Percentiles rank a stretch among this genome's conserved stretches.
Evolutionary conservation across 2,113 vertebrate species (phyloP).

Genomic region (Phainopepla nitens): DNA sequence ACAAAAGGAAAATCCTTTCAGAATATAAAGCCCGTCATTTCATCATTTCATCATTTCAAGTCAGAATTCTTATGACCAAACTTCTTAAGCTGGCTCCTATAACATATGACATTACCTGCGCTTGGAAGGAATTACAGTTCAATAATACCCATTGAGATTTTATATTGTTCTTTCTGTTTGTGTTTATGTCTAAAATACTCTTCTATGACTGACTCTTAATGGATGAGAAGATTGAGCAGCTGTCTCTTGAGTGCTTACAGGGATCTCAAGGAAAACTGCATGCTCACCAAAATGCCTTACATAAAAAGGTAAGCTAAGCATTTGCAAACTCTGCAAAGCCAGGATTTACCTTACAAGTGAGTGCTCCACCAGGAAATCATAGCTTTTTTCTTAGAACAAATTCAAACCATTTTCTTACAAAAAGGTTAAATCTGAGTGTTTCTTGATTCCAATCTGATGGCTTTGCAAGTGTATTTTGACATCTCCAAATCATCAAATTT

Average conservation of each 20-base stretch:
- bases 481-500: not conserved
- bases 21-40: slow-evolving; percentile 59
- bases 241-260: slow-evolving; percentile 20
- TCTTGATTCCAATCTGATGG: not conserved
- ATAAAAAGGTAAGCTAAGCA: not conserved
- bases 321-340: not conserved
- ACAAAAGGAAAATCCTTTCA: slow-evolving; percentile 40
- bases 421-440: not conserved
- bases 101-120: slow-evolving; percentile 21
- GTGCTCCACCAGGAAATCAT: not conserved
- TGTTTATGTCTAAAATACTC: slow-evolving; percentile 52
- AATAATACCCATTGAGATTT: slow-evolving; percentile 43
- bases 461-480: not conserved
- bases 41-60: slow-evolving; percentile 59
- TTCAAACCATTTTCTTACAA: not conserved
- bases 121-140: slow-evolving; percentile 37
- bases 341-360: not conserved
- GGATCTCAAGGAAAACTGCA: slow-evolving; percentile 41
- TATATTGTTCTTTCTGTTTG: slow-evolving; percentile 42
- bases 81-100: slow-evolving; percentile 19
- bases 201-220: slow-evolving; percentile 18
- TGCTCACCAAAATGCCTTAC: slow-evolving; percentile 33
- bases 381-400: not conserved
- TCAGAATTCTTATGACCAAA: slow-evolving; percentile 37
- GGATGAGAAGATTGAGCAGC: slow-evolving; percentile 34